phyloP scores from a whole-genome alignment of 2,888 invertebrate species.

The Caenorhabditis auriculariae region DNA sequence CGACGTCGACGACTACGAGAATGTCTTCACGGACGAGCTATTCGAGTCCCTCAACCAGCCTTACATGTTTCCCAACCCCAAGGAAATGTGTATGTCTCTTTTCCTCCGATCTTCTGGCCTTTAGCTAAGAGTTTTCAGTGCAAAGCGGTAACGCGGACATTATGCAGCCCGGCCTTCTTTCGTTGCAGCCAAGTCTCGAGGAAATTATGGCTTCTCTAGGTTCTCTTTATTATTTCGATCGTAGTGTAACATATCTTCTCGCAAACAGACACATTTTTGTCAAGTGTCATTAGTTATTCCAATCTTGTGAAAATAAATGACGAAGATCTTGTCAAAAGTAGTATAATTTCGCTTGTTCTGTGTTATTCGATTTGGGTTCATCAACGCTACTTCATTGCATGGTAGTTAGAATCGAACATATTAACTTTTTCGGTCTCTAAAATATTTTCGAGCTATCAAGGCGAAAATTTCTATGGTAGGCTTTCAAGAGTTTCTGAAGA shows the following conservation, averaged over 20 bases:
- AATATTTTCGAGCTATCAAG: too few species aligned
- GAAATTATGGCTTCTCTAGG: slow-evolving; percentile 57
- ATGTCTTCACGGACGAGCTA: slow-evolving; percentile 66
- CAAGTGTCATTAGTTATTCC: too few species aligned
- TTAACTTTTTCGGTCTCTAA: too few species aligned
- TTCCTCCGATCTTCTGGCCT: not conserved
- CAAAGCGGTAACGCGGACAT: slow-evolving; percentile 77
- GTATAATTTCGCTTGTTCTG: too few species aligned
- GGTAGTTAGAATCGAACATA: too few species aligned
- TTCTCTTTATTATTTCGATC: slow-evolving; percentile 5
- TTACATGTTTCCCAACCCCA: slow-evolving; percentile 91
- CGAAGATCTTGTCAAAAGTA: too few species aligned
- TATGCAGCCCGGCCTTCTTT: slow-evolving; percentile 95
- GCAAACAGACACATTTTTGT: too few species aligned
- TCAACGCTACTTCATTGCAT: too few species aligned
- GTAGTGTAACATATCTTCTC: not conserved
- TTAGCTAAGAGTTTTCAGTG: slow-evolving; percentile 68
- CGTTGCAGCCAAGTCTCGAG: slow-evolving; percentile 80
- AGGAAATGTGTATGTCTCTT: slow-evolving; percentile 73
- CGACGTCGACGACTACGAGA: slow-evolving; percentile 60
- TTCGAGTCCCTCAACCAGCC: slow-evolving; percentile 72
- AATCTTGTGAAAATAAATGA: too few species aligned
- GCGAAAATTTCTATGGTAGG: too few species aligned
- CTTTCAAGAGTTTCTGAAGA: too few species aligned
- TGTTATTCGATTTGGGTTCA: too few species aligned